A percentile compares a stretch with the other conserved stretches of the same genome.
Evolutionary conservation across 2,113 vertebrate species (phyloP).

Genomic region (Sturnus vulgaris): DNA sequence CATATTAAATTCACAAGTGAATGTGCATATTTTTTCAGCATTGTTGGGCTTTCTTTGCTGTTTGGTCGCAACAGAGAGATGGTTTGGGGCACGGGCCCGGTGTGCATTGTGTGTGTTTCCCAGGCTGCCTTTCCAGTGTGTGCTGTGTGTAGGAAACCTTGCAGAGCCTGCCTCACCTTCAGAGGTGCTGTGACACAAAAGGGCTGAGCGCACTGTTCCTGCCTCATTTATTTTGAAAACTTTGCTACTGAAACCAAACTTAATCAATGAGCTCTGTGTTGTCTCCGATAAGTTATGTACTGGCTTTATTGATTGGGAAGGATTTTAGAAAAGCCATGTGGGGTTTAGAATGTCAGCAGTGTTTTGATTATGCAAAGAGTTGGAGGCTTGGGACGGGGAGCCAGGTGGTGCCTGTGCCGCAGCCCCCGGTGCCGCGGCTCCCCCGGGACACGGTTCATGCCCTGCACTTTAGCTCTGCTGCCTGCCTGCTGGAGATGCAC

Average conservation of each 20-base stretch:
- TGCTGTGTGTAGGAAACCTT: not conserved
- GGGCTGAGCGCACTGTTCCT: not conserved
- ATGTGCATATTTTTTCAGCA: not conserved
- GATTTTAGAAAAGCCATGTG: constrained; percentile 82
- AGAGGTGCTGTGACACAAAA: constrained; percentile 52
- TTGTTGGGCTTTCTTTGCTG: not conserved
- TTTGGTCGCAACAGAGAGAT: not conserved
- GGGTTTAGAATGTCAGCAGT: constrained; percentile 89
- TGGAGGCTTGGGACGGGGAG: constrained; percentile 72
- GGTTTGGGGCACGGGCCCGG: not conserved
- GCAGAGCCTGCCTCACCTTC: constrained; percentile 44
- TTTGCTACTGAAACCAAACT: constrained; percentile 66
- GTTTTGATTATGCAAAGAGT: constrained; percentile 78
- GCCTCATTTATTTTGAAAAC: not conserved
- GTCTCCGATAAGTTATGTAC: constrained; percentile 83
- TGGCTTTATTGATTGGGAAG: constrained; percentile 85
- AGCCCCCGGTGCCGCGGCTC: constrained; percentile 83
- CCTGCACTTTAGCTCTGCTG: constrained; percentile 72
- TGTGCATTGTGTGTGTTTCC: not conserved
- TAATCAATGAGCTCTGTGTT: constrained; percentile 88
- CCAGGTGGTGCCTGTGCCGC: constrained; percentile 88
- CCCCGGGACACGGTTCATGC: constrained; percentile 71
- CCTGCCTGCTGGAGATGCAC: constrained; percentile 69
- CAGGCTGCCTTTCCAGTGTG: not conserved
- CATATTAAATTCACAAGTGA: not conserved